These are phyloP conservation scores for Sebastes oblongus DNA, from an alignment of 2,797 vertebrate species.

Conservation along the genomic window DNA sequence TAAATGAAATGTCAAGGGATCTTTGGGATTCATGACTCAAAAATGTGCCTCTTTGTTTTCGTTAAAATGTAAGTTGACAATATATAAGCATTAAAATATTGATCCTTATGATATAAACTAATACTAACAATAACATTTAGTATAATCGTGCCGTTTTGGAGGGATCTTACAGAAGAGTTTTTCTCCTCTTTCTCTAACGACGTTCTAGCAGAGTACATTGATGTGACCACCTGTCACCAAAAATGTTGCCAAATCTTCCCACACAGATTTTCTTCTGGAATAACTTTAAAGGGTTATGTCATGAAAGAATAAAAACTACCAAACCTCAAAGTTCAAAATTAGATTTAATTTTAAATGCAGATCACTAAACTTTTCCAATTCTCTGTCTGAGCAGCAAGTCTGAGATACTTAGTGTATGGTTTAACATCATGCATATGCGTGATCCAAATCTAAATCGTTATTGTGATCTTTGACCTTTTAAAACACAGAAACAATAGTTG, in stretches of 20 bases:
- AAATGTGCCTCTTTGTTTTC: neutral
- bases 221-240: neutral
- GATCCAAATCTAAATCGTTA: slow-evolving; percentile 9
- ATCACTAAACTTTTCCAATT: neutral
- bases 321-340: neutral
- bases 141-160: neutral
- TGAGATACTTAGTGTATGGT: neutral
- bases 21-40: neutral
- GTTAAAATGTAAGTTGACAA: neutral
- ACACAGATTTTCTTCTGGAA: neutral
- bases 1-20: neutral
- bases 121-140: neutral
- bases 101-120: neutral
- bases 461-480: slow-evolving; percentile 30
- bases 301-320: neutral
- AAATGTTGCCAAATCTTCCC: neutral
- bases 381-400: neutral
- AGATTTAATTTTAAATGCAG: neutral
- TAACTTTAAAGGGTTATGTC: neutral
- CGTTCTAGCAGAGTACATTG: neutral
- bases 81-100: neutral
- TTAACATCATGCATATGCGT: neutral
- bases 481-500: slow-evolving; percentile 35
- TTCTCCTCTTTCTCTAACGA: neutral
- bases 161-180: neutral